Evolutionary conservation across 2,113 vertebrate genomes (phyloP), one percentile per base, ranked within the genome.

Genomic region (Cyanoliseus patagonus): DNA sequence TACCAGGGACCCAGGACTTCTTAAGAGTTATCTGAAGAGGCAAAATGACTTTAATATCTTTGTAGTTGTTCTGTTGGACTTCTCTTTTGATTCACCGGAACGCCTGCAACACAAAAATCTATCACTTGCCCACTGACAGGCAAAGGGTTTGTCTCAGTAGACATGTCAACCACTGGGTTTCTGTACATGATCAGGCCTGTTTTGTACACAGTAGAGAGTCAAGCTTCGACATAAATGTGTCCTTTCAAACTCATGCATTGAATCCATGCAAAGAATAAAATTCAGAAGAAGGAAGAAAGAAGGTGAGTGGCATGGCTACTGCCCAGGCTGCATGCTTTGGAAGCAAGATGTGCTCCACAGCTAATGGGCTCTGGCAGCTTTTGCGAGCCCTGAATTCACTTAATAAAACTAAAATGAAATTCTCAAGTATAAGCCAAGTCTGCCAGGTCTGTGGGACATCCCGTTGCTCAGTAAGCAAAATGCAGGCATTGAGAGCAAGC

Each of bases 331-430:
- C 28, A 39, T 17, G 47, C 8, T 2, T 78, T 82, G 53, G 74
- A 91, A 94, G 74, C n/a, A 77, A 92, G 81, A 85, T 0, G 0
- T 69, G 23, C 33, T 91, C 81, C 31, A 44, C 17, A 52, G 67
- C 53, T 90, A 94, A 94, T 70, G 74, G 47, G 41, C 62, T 89
- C 90, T 41, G 28, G 77, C 74, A 94, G 66, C 67, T 94, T 95
- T 76, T 90, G 70, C 59, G 83, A 94, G 63, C 20, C 44, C 37
- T 63, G 41, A 95, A 91, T 69, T 72, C 93, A 90, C 69, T 96
- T 94, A 94, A 93, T 94, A 94, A 96, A 95, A 92, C 92, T 64
- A 95, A 91, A 97, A 93, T 93, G 79, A 88, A 94, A 94, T 85
- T 79, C 89, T 67, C 23, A 94, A 90, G 53, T 57, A 80, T 73